phyloP scores from a whole-genome alignment of 2,797 vertebrate genomes.

The Xenops minutus region DNA sequence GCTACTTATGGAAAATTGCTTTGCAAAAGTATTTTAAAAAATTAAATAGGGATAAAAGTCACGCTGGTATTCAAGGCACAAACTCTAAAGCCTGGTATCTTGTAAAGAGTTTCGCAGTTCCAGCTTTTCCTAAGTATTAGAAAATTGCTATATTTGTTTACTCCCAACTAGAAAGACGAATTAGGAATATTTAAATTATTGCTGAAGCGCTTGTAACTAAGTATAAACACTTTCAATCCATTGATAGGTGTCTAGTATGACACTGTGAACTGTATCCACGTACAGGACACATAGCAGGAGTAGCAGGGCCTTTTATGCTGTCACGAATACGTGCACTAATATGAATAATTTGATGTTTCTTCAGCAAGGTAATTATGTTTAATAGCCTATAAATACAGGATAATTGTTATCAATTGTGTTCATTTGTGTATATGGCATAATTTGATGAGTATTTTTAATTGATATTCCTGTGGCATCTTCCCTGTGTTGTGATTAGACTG shows the following conservation, averaged over 20 bases:
- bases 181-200: not conserved
- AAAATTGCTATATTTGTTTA: not conserved
- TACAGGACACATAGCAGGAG: not conserved
- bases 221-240: not conserved
- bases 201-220: not conserved
- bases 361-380: conserved; percentile 19
- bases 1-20: not conserved
- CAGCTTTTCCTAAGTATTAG: not conserved
- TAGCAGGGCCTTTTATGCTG: not conserved
- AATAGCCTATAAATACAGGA: conserved; percentile 26
- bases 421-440: conserved; percentile 11
- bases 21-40: not conserved
- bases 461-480: not conserved
- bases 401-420: conserved; percentile 36
- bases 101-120: not conserved
- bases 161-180: not conserved
- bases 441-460: conserved; percentile 40
- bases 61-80: not conserved
- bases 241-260: not conserved
- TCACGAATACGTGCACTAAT: not conserved
- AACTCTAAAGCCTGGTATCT: not conserved
- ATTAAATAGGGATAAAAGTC: not conserved
- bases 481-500: not conserved
- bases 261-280: not conserved
- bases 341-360: conserved; percentile 5